A percentile compares a stretch with the other conserved stretches of the same genome.
These are phyloP conservation scores for Atherinomorus stipes DNA, from an alignment of 2,113 vertebrate genomes.

Conservation along the genomic window DNA sequence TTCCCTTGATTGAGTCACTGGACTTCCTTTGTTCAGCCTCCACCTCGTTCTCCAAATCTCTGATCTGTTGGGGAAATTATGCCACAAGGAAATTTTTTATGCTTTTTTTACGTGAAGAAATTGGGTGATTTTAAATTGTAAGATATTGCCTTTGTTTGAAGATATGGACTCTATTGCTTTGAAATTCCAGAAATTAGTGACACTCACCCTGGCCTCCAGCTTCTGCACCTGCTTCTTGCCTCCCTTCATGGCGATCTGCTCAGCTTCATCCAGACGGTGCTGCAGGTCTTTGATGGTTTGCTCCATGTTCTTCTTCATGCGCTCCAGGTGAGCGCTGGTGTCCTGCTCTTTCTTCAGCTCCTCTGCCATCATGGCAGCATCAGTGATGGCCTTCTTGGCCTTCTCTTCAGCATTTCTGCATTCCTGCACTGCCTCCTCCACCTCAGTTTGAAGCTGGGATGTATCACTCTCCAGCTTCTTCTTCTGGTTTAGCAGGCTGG, in stretches of 20 bases:
- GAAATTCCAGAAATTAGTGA: too few species aligned
- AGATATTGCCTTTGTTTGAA: too few species aligned
- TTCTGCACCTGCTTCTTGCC: constrained; percentile 88
- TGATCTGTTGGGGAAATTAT: constrained; percentile 50
- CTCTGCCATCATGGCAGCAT: constrained; percentile 92
- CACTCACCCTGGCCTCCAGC: constrained; percentile 83
- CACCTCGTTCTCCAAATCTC: constrained; percentile 72
- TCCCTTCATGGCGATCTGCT: constrained; percentile 86
- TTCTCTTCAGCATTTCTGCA: constrained; percentile 81
- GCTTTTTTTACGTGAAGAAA: too few species aligned
- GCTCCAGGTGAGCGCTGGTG: constrained; percentile 77
- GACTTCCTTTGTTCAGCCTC: constrained; percentile 70
- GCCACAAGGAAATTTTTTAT: neutral
- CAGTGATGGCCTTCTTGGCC: constrained; percentile 81
- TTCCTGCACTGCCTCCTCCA: constrained; percentile 80
- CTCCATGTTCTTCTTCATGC: constrained; percentile 84
- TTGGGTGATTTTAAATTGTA: too few species aligned
- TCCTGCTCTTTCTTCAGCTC: constrained; percentile 95
- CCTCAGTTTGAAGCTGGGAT: constrained; percentile 78
- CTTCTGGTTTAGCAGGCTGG: constrained; percentile 80
- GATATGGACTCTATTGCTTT: too few species aligned
- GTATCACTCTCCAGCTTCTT: constrained; percentile 81
- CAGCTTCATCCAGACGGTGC: constrained; percentile 87
- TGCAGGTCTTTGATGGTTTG: constrained; percentile 84
- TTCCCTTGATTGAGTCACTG: constrained; percentile 67